These are phyloP conservation scores for Aproaerema taeniolella DNA, from an alignment of 2,888 invertebrate genomes.

Conservation along the genomic window DNA sequence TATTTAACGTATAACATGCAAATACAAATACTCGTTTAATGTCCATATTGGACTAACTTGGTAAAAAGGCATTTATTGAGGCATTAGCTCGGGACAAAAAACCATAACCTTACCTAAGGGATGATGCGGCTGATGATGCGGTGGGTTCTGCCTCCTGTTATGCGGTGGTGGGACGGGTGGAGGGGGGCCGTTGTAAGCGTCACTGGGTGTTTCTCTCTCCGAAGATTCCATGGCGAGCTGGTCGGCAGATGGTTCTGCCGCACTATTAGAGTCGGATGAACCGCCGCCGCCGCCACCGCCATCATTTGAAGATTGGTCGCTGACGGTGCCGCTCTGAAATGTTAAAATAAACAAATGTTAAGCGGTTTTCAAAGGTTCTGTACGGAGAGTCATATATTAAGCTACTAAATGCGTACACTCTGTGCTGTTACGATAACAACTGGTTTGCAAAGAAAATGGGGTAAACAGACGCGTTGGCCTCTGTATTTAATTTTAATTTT, in stretches of 20 bases:
- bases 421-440: no score
- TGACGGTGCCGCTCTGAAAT: constrained; percentile 59
- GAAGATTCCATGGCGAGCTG: constrained; percentile 85
- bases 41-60: no score
- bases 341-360: neutral
- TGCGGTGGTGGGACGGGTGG: constrained; percentile 81
- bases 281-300: constrained; percentile 75
- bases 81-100: no score
- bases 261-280: constrained; percentile 74
- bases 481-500: no score
- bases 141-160: constrained; percentile 84
- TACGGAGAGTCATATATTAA: no score
- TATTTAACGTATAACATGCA: no score
- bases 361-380: neutral
- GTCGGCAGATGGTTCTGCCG: constrained; percentile 78
- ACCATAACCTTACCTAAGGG: constrained; percentile 46
- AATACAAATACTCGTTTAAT: no score
- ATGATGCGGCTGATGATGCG: constrained; percentile 79
- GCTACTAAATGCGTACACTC: no score
- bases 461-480: no score
- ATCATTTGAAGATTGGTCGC: constrained; percentile 64
- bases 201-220: constrained; percentile 78
- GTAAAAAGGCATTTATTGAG: no score
- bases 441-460: no score
- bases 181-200: constrained; percentile 71